Evolutionary conservation across 2,888 invertebrate species (phyloP).

Genomic region (Patella caerulea): DNA sequence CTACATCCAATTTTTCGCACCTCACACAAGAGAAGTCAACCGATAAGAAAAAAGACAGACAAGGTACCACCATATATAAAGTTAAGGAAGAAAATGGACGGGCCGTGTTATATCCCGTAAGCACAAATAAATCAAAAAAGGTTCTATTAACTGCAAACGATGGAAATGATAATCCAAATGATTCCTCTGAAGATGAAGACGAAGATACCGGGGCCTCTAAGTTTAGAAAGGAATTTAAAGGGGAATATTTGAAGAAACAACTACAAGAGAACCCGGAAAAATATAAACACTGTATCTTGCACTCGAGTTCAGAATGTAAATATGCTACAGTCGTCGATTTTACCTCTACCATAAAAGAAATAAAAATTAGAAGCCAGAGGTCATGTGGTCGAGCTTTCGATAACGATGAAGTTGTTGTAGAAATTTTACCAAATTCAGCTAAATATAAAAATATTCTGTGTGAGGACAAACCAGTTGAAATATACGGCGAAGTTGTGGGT

Average conservation of each 20-base stretch:
- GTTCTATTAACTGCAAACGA: background rate
- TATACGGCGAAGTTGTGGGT: slow-evolving; percentile 57
- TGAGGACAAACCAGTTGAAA: slow-evolving; percentile 16
- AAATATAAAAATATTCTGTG: slow-evolving; percentile 24
- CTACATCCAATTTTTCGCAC: background rate
- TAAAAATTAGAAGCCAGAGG: slow-evolving; percentile 44
- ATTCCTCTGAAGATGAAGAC: background rate
- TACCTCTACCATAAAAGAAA: slow-evolving; percentile 18
- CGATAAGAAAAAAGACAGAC: background rate
- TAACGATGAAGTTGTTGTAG: slow-evolving; percentile 63
- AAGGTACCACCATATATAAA: slow-evolving; percentile 37
- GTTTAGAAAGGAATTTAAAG: slow-evolving; percentile 3
- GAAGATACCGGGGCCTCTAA: background rate
- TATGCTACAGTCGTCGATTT: background rate
- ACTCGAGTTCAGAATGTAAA: slow-evolving; percentile 20
- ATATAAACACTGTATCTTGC: slow-evolving; percentile 55
- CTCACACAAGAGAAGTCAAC: slow-evolving; percentile 7
- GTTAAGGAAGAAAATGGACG: slow-evolving; percentile 48
- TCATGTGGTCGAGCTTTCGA: slow-evolving; percentile 58
- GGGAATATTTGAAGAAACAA: slow-evolving; percentile 38
- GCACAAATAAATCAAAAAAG: background rate
- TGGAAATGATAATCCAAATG: background rate
- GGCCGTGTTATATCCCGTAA: slow-evolving; percentile 40
- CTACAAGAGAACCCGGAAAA: slow-evolving; percentile 43
- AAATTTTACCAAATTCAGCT: slow-evolving; percentile 38